phyloP scores from a whole-genome alignment of 1,140 invertebrate species.

The Neuroterus valhalla region DNA sequence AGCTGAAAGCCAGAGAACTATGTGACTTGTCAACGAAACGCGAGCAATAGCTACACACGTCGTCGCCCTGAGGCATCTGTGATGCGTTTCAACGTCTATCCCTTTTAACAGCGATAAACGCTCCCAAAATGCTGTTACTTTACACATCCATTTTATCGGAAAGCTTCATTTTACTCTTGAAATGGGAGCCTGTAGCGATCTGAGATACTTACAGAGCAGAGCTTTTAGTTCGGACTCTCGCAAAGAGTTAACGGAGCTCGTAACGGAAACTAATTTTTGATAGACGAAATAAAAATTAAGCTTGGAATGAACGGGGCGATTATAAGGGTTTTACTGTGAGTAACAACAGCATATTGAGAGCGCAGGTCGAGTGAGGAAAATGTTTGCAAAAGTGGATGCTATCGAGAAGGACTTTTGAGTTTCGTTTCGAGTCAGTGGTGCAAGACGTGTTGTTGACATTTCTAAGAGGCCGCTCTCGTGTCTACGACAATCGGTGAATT shows the following conservation, averaged over 20 bases:
- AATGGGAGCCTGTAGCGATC: not conserved
- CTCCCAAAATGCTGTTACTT: not conserved
- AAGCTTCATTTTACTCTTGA: conserved; percentile 1
- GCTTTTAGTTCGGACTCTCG: not conserved
- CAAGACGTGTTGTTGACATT: conserved; percentile 57
- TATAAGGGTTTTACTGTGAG: conserved; percentile 41
- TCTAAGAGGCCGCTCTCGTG: conserved; percentile 51
- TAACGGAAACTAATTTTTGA: not conserved
- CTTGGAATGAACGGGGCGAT: conserved; percentile 21
- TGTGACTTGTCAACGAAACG: conserved; percentile 45
- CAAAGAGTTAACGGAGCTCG: not conserved
- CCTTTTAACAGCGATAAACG: not conserved
- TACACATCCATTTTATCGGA: not conserved
- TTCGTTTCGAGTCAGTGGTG: conserved; percentile 44
- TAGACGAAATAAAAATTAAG: conserved; percentile 2
- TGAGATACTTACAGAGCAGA: not conserved
- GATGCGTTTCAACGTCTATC: conserved; percentile 43
- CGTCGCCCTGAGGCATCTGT: conserved; percentile 51
- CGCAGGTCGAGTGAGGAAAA: conserved; percentile 42
- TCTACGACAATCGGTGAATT: conserved; percentile 55
- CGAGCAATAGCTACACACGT: conserved; percentile 46
- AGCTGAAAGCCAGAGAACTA: conserved; percentile 45
- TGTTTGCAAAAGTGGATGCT: conserved; percentile 40
- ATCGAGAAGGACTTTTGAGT: conserved; percentile 48
- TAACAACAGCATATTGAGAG: conserved; percentile 36